Base-by-base conservation (phyloP, 2,888 invertebrate species). In the Nebria brevicollis region DNA sequence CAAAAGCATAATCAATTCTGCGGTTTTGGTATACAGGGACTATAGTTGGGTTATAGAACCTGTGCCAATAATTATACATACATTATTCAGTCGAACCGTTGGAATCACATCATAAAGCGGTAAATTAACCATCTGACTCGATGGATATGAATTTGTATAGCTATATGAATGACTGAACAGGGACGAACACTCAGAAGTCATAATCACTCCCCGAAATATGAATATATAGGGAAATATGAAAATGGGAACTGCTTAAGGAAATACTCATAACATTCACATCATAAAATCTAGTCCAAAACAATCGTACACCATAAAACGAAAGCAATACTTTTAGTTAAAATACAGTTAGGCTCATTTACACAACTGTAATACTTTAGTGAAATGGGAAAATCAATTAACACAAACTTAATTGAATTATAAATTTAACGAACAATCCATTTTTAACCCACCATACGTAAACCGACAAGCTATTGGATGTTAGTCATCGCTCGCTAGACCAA, bases 1-100 rank as follows among this genome's bases (percentile, higher is more conserved):
- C 76, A 77, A 77, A 77, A 54, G 42, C 77, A 54, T 77, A 77
- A 70, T 77, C 70, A 77, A 77, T 77, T 77, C 77, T 64, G 26
- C 54, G 65, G 42, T 73, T 13, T 73, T 41, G 72, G n/a, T 74
- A 41, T 74, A 74, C 43, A 41, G 43, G 10, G 41, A 41, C 43
- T 54, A 54, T 54, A 54, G 54, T 54, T 54, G 54, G 54, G 8
- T 54, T 54, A 54, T 3, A 54, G 54, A 54, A 20, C 68, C 68
- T 8, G 10, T 42, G 15, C 77, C 66, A 74, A 78, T 78, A 78
- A 78, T 78, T 42, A 73, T 66, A 42, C 66, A 74, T 78, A 73
- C 77, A 77, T 77, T 54, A 77, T 77, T 72, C 78, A 73, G 78
- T 70, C n/a, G 70, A 77, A 70, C 68, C 43, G 65, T 70, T 66